These are phyloP conservation scores for Heliconius hermathena DNA, from an alignment of 1,140 invertebrate species.

Conservation along the genomic window DNA sequence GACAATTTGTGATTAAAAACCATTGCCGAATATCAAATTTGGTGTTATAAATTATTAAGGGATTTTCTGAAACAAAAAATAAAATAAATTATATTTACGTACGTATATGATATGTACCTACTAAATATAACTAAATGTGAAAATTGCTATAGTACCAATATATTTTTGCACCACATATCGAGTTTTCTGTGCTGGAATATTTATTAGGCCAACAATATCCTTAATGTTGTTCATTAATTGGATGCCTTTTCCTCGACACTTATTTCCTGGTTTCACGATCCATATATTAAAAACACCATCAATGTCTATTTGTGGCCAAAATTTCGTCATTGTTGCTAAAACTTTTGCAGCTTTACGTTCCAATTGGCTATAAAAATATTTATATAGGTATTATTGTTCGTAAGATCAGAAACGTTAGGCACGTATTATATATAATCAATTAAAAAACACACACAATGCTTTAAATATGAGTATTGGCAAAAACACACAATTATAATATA, in stretches of 20 bases:
- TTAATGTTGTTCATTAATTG: conserved; percentile 93
- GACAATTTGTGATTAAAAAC: conserved; percentile 95
- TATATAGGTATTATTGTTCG: background rate
- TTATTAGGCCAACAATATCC: conserved; percentile 90
- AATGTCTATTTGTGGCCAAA: conserved; percentile 91
- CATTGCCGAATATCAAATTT: conserved; percentile 97
- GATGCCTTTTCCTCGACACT: conserved; percentile 95
- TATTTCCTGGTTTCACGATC: conserved; percentile 97
- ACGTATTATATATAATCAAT: too few species aligned
- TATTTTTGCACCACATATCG: conserved; percentile 97
- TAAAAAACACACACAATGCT: too few species aligned
- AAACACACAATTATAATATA: too few species aligned
- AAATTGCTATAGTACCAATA: conserved; percentile 86
- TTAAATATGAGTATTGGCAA: too few species aligned
- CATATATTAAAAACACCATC: conserved; percentile 95
- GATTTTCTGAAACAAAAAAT: conserved; percentile 85
- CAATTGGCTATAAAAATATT: conserved; percentile 59
- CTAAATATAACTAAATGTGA: background rate
- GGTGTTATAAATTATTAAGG: conserved; percentile 92
- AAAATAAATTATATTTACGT: background rate
- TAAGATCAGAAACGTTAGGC: too few species aligned
- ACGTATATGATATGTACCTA: background rate
- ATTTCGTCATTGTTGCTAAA: conserved; percentile 77
- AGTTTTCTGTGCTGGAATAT: conserved; percentile 84
- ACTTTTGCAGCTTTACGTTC: conserved; percentile 73